Evolutionary conservation across 2,797 vertebrate genomes (phyloP).

Genomic region (Centropyge bicolor): DNA sequence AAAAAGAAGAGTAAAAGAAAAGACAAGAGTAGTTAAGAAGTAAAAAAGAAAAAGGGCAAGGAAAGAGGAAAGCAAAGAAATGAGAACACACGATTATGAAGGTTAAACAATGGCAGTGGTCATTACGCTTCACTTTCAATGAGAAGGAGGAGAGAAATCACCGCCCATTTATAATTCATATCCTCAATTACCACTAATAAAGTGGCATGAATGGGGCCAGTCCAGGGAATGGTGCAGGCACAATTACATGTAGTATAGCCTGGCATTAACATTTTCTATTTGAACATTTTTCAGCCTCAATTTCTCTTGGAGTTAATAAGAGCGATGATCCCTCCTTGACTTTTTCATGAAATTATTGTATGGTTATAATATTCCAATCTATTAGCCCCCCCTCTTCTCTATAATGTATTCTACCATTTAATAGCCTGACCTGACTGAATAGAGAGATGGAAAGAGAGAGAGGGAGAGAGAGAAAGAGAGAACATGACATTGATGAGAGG

Average conservation of each 20-base stretch:
- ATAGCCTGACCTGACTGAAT: constrained; percentile 90
- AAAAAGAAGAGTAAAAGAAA: constrained; percentile 41
- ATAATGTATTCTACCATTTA: constrained; percentile 99
- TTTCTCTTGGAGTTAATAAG: constrained; percentile 99
- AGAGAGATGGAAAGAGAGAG: constrained; percentile 62
- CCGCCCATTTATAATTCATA: constrained; percentile 99
- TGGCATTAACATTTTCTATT: constrained; percentile 99
- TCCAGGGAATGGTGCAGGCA: constrained; percentile 91
- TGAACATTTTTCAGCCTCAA: constrained; percentile 99
- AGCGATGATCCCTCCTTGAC: constrained; percentile 98
- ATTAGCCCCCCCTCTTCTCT: constrained; percentile 88
- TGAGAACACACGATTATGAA: constrained; percentile 92
- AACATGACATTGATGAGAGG: constrained; percentile 79
- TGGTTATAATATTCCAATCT: constrained; percentile 99
- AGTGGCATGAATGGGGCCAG: constrained; percentile 94
- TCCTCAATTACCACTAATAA: constrained; percentile 99
- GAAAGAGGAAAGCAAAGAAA: constrained; percentile 61
- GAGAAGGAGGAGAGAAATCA: constrained; percentile 90
- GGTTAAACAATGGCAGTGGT: constrained; percentile 91
- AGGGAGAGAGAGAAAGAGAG: constrained; percentile 48
- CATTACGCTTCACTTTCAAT: constrained; percentile 95
- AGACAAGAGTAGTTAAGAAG: constrained; percentile 35
- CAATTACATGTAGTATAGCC: constrained; percentile 96
- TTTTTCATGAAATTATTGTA: constrained; percentile 99
- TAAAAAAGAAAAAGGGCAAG: constrained; percentile 44